Conservation (phyloP, 2,888 invertebrate species). For the Coronaproctus castanopsis region DNA sequence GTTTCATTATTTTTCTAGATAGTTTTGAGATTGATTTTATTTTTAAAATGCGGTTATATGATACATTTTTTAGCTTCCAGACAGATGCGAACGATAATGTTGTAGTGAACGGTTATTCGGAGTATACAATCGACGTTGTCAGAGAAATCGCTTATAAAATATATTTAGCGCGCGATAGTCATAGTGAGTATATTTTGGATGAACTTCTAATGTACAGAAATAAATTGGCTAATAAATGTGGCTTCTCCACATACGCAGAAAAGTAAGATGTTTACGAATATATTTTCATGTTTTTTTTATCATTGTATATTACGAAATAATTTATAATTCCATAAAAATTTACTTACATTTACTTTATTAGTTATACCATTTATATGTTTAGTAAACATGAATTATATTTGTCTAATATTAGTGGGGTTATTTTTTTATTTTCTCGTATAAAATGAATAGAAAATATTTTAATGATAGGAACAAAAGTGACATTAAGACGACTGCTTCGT, state of each 20-base stretch:
- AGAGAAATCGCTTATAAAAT: conserved; percentile 75
- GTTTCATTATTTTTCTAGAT: neutral
- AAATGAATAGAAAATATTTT: too few species aligned
- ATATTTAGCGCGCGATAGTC: conserved; percentile 54
- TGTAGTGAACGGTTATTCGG: conserved; percentile 63
- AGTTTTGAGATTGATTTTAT: neutral
- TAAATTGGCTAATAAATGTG: conserved; percentile 66
- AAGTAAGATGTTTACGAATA: too few species aligned
- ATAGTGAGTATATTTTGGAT: conserved; percentile 53
- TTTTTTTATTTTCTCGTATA: too few species aligned
- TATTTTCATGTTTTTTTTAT: too few species aligned
- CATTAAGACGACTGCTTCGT: too few species aligned
- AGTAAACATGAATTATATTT: too few species aligned
- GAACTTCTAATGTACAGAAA: conserved; percentile 53
- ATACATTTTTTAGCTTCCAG: conserved; percentile 30
- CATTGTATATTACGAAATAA: too few species aligned
- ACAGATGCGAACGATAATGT: conserved; percentile 49
- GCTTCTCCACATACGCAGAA: conserved; percentile 73
- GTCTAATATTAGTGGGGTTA: too few species aligned
- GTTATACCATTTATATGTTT: neutral
- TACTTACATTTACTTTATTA: neutral
- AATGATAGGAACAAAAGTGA: too few species aligned
- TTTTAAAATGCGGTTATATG: neutral
- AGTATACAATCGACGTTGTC: conserved; percentile 53
- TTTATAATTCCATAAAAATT: too few species aligned